A percentile compares a stretch with the other conserved stretches of the same genome.
Evolutionary conservation across 2,888 invertebrate genomes (phyloP).

Genomic region (Lysandra bellargus): DNA sequence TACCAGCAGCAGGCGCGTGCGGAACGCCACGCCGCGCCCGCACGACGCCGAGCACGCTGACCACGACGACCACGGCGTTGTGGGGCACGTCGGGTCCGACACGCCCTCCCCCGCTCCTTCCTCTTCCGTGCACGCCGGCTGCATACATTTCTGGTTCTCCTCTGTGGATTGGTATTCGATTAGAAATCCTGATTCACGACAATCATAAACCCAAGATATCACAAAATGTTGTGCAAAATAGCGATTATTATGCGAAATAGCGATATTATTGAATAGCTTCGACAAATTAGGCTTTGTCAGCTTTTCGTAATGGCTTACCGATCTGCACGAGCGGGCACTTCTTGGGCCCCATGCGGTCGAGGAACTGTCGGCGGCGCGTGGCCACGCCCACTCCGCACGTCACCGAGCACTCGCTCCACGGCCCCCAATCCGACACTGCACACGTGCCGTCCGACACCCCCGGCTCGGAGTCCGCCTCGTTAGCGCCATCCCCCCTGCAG

Average conservation of each 20-base stretch:
- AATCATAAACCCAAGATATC: too few species aligned
- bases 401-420: conserved; percentile 93
- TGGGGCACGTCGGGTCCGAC: conserved; percentile 85
- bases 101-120: conserved; percentile 71
- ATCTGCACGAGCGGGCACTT: conserved; percentile 88
- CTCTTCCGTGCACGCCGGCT: conserved; percentile 82
- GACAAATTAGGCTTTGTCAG: background rate
- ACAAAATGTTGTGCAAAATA: too few species aligned
- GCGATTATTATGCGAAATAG: too few species aligned
- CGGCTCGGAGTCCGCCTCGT: conserved; percentile 46
- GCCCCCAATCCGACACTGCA: conserved; percentile 85
- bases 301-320: conserved; percentile 53
- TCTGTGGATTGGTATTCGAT: conserved; percentile 58
- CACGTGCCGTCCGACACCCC: conserved; percentile 77
- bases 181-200: too few species aligned
- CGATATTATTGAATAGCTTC: background rate
- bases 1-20: conserved; percentile 86
- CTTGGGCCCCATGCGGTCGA: conserved; percentile 87
- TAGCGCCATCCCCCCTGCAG: conserved; percentile 50
- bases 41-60: conserved; percentile 94
- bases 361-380: conserved; percentile 87
- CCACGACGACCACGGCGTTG: conserved; percentile 96
- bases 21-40: conserved; percentile 87
- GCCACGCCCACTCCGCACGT: conserved; percentile 90
- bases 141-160: conserved; percentile 91